Evolutionary conservation across 2,113 vertebrate species (phyloP).

Genomic region (Apodemus speciosus): DNA sequence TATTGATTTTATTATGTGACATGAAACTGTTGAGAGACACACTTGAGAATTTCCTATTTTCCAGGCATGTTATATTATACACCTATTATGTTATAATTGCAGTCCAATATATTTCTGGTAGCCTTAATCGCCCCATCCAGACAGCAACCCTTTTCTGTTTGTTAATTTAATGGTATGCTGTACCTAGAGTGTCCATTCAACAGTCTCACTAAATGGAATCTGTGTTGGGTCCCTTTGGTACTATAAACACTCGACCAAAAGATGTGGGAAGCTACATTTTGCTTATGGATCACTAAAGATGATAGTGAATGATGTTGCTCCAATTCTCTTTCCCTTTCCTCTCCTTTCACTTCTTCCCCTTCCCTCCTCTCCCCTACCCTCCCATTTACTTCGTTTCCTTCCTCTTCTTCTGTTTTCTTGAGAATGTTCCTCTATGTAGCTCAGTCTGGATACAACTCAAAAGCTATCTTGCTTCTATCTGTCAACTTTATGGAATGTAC

Average conservation of each 20-base stretch:
- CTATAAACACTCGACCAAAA: not conserved
- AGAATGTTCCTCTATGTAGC: not conserved
- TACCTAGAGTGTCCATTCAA: not conserved
- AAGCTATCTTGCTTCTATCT: not conserved
- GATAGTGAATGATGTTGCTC: not conserved
- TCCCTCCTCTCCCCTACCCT: rapidly evolving
- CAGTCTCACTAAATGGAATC: slow-evolving; percentile 7
- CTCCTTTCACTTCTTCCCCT: not conserved
- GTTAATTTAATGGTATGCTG: not conserved
- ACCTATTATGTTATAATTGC: not conserved
- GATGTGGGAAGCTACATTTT: slow-evolving; percentile 26
- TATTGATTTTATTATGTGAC: slow-evolving; percentile 12
- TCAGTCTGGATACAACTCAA: not conserved
- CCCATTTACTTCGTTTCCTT: not conserved
- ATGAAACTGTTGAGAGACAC: not conserved
- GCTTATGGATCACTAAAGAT: not conserved
- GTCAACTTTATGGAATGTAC: not conserved
- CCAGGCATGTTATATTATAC: not conserved
- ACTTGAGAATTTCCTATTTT: slow-evolving; percentile 19
- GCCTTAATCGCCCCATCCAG: not conserved
- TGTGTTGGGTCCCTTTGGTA: not conserved
- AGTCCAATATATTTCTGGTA: not conserved
- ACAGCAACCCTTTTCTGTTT: not conserved
- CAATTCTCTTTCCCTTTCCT: too few relatives aligned
- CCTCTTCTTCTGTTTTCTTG: not conserved